phyloP scores from a whole-genome alignment of 2,888 invertebrate genomes.

The Ptychoptera contaminata region DNA sequence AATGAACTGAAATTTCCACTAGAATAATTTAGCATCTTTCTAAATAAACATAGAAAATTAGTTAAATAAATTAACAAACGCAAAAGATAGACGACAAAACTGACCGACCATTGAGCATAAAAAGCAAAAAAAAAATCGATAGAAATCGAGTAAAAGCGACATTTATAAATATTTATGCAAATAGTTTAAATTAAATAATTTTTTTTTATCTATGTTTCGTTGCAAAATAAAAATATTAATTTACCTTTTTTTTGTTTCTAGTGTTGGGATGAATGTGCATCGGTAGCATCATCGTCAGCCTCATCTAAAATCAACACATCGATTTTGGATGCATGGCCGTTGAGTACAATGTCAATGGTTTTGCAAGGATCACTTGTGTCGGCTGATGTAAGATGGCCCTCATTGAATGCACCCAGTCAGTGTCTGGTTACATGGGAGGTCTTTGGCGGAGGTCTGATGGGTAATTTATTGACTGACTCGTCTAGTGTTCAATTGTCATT shows the following conservation, averaged over 20 bases:
- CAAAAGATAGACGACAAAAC: too few species aligned
- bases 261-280: slow-evolving; percentile 28
- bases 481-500: slow-evolving; percentile 28
- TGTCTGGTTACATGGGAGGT: slow-evolving; percentile 31
- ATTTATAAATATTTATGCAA: too few species aligned
- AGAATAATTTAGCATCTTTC: too few species aligned
- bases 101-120: too few species aligned
- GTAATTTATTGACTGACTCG: slow-evolving; percentile 28
- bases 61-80: too few species aligned
- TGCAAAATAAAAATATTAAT: background rate
- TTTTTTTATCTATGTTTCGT: background rate
- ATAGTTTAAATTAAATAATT: background rate
- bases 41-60: too few species aligned
- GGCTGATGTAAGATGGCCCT: slow-evolving; percentile 29
- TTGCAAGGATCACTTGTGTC: slow-evolving; percentile 28
- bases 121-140: too few species aligned
- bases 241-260: slow-evolving; percentile 14
- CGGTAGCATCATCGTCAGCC: background rate
- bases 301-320: slow-evolving; percentile 19
- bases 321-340: slow-evolving; percentile 22
- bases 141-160: too few species aligned
- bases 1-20: too few species aligned
- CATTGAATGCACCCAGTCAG: slow-evolving; percentile 21
- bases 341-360: slow-evolving; percentile 26
- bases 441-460: slow-evolving; percentile 29